Conservation (phyloP, 2,113 vertebrate genomes). For the Laticauda laticaudata region DNA sequence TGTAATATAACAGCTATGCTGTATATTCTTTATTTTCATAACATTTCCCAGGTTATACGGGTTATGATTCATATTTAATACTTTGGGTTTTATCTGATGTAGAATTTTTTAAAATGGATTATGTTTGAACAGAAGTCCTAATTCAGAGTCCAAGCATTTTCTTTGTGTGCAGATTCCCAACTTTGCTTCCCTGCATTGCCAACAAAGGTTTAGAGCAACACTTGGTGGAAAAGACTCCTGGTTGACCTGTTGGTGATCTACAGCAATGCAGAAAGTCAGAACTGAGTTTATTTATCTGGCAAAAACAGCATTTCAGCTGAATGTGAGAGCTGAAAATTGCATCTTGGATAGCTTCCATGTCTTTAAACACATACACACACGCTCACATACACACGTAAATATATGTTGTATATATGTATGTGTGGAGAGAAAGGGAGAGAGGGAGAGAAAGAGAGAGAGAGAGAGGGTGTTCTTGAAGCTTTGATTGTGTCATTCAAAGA, state of each 20-base stretch:
- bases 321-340: not conserved
- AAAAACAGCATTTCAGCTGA: not conserved
- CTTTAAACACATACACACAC: not conserved
- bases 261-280: not conserved
- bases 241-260: not conserved
- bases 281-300: not conserved
- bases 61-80: not conserved
- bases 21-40: not conserved
- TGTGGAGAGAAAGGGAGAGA: no score
- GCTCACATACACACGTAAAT: not conserved
- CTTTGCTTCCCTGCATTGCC: no score
- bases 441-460: no score
- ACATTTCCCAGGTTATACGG: not conserved
- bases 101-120: not conserved
- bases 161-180: not conserved
- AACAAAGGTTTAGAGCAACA: not conserved
- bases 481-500: not conserved
- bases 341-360: not conserved
- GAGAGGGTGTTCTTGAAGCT: not conserved
- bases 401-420: not conserved
- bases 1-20: not conserved
- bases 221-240: not conserved
- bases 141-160: not conserved
- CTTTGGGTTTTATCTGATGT: not conserved
- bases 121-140: not conserved